A percentile compares a stretch with the other conserved stretches of the same genome.
These are phyloP conservation scores for Panopea generosa DNA, from an alignment of 2,888 invertebrate genomes.

Conservation along the genomic window DNA sequence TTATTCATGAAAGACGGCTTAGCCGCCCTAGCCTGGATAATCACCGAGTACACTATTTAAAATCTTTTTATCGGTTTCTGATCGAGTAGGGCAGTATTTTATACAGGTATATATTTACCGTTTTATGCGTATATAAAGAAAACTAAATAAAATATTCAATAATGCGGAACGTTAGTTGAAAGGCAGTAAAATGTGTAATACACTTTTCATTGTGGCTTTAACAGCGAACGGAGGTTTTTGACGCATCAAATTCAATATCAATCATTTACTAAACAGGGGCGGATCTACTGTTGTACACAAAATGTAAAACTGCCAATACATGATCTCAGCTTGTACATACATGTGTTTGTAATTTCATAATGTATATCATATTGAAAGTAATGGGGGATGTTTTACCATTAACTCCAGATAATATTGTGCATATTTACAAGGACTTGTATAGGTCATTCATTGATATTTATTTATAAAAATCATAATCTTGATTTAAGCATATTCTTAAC, in stretches of 20 bases:
- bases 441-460: too few species aligned
- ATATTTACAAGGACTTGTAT: too few species aligned
- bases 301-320: too few species aligned
- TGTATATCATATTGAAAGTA: too few species aligned
- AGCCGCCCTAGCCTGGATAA: constrained; percentile 9
- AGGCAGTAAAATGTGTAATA: constrained; percentile 42
- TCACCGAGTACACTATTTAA: constrained; percentile 21
- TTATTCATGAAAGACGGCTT: constrained; percentile 23
- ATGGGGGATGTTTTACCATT: too few species aligned
- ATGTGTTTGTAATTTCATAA: too few species aligned
- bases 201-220: constrained; percentile 28
- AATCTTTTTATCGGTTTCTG: constrained; percentile 28
- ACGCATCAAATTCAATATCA: constrained; percentile 31
- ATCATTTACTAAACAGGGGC: constrained; percentile 9
- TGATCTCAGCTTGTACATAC: too few species aligned
- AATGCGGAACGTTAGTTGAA: constrained; percentile 44
- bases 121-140: constrained; percentile 33
- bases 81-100: constrained; percentile 21
- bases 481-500: too few species aligned
- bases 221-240: constrained; percentile 36
- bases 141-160: constrained; percentile 37
- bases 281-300: too few species aligned
- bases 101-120: constrained; percentile 16
- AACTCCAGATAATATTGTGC: too few species aligned
- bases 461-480: too few species aligned